Evolutionary conservation across 2,888 invertebrate genomes (phyloP), one percentile per base, ranked within the genome.

Genomic region (Caprella mutica): DNA sequence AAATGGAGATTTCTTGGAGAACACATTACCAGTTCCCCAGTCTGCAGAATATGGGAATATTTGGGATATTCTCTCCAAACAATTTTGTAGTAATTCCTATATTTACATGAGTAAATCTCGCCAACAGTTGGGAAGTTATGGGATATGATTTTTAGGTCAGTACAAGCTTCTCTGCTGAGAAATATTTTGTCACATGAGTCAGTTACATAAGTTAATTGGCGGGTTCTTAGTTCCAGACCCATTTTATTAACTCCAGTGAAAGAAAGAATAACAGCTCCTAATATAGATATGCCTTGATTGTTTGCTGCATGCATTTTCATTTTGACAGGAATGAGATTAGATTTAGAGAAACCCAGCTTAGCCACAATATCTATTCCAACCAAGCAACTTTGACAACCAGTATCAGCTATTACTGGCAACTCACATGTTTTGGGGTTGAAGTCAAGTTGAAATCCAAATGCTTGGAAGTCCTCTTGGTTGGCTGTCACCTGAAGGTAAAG

Each of bases 61-160:
- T n/a, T n/a, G n/a, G n/a, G n/a, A n/a, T n/a, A n/a, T n/a, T n/a
- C n/a, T n/a, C n/a, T n/a, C n/a, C n/a, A n/a, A n/a, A n/a, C n/a
- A n/a, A n/a, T n/a, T n/a, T n/a, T n/a, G n/a, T n/a, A n/a, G n/a
- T n/a, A n/a, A n/a, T n/a, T n/a, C n/a, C n/a, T n/a, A n/a, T n/a
- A n/a, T n/a, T n/a, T n/a, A n/a, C n/a, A n/a, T n/a, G n/a, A n/a
- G n/a, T n/a, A n/a, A 14, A 42, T 23, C 35, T 53, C 57, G 33
- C 57, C 57, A 23, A 53, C 39, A n/a, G 46, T 57, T 8, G 53
- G 53, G 17, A 57, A 57, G 12, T 24, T 46, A 9, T 24, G n/a
- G 17, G 57, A 55, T 24, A 53, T 57, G n/a, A 53, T 52, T 6
- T 38, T 43, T 12, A 57, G 52, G 5, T 50, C 44, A 43, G 38